Conservation (phyloP, 2,113 vertebrate species). For the Hassar affinis region DNA sequence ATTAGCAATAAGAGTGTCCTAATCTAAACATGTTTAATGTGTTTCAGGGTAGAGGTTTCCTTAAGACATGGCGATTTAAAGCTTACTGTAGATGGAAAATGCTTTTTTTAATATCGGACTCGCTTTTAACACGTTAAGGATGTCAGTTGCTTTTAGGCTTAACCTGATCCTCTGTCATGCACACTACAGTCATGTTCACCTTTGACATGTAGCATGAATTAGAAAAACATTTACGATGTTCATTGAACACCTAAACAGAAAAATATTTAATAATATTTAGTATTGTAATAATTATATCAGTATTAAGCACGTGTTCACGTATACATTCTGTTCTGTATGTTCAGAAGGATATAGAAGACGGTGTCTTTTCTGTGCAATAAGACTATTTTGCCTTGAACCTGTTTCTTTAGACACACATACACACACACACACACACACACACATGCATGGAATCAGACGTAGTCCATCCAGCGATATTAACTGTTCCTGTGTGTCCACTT, state of each 20-base stretch:
- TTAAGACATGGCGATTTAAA: neutral
- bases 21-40: neutral
- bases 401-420: neutral
- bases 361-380: slow-evolving; percentile 9
- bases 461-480: neutral
- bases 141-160: too few species aligned
- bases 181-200: neutral
- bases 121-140: neutral
- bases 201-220: slow-evolving; percentile 34
- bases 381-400: slow-evolving; percentile 14
- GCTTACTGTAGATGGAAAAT: neutral
- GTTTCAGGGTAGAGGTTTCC: neutral
- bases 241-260: neutral
- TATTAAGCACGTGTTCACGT: neutral
- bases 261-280: neutral
- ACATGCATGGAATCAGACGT: neutral
- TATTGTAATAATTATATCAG: neutral
- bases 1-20: neutral
- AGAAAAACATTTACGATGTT: too few species aligned
- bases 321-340: neutral
- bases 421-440: too few species aligned
- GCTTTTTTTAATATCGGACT: neutral
- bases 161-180: too few species aligned
- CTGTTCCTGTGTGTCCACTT: neutral
- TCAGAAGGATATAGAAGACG: neutral